These are phyloP conservation scores for Apeltes quadracus DNA, from an alignment of 2,113 vertebrate genomes.

Conservation along the genomic window DNA sequence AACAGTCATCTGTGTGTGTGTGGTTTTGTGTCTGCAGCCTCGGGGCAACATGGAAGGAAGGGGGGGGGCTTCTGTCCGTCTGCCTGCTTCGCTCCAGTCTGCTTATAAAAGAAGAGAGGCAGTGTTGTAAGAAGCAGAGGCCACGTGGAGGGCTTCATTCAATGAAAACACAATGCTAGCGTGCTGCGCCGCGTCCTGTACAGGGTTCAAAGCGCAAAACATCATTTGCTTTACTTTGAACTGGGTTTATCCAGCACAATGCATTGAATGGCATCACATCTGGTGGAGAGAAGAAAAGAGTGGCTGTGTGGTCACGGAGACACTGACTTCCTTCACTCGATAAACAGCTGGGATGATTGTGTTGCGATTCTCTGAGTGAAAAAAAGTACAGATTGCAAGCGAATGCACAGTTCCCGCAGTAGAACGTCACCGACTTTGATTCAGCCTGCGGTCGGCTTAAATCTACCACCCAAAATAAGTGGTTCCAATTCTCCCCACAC, in stretches of 20 bases:
- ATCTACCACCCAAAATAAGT: slow-evolving; percentile 49
- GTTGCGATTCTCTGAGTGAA: background rate
- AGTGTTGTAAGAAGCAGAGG: slow-evolving; percentile 34
- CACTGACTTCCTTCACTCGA: too few species aligned
- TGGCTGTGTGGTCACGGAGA: background rate
- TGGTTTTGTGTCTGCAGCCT: slow-evolving; percentile 57
- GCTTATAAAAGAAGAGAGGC: slow-evolving; percentile 51
- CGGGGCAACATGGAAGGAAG: slow-evolving; percentile 36
- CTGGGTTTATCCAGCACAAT: background rate
- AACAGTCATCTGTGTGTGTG: slow-evolving; percentile 5
- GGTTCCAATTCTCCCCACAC: slow-evolving; percentile 41
- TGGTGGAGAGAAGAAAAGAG: background rate
- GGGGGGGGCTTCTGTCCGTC: slow-evolving; percentile 31
- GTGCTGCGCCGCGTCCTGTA: background rate
- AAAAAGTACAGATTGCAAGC: background rate
- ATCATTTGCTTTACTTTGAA: slow-evolving; percentile 1
- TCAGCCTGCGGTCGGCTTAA: slow-evolving; percentile 48
- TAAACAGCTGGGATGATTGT: too few species aligned
- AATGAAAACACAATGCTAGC: slow-evolving; percentile 19
- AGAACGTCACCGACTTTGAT: slow-evolving; percentile 39
- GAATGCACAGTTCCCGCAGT: slow-evolving; percentile 15
- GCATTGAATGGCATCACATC: background rate
- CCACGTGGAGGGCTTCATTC: slow-evolving; percentile 37
- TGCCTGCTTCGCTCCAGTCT: slow-evolving; percentile 44
- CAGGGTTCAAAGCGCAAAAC: slow-evolving; percentile 10